A percentile compares a stretch with the other conserved stretches of the same genome.
phyloP scores from a whole-genome alignment of 2,113 vertebrate genomes.

The Rhinoderma darwinii region DNA sequence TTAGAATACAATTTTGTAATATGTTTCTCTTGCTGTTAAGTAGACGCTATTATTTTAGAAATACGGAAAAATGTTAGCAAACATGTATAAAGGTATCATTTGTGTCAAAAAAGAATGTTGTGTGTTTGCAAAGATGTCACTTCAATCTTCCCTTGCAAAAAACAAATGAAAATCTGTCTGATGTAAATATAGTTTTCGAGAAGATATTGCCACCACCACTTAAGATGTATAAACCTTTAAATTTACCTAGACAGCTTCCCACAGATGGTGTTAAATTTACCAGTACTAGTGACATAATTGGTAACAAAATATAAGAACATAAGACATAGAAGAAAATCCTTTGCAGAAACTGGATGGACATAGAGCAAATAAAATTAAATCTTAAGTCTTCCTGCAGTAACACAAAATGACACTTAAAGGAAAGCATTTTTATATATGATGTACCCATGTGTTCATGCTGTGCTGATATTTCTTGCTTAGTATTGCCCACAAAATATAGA shows the following conservation, averaged over 20 bases:
- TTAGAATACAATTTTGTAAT: not conserved
- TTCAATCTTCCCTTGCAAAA: slow-evolving; percentile 41
- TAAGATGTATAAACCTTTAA: slow-evolving; percentile 41
- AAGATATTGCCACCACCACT: slow-evolving; percentile 47
- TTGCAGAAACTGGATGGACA: slow-evolving; percentile 41
- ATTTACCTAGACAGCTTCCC: slow-evolving; percentile 48
- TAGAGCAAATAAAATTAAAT: slow-evolving; percentile 33
- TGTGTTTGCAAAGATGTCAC: slow-evolving; percentile 40
- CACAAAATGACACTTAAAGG: slow-evolving; percentile 20
- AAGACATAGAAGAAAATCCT: not conserved
- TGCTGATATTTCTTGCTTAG: not conserved
- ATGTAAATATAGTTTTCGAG: slow-evolving; percentile 46
- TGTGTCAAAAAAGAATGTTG: slow-evolving; percentile 3
- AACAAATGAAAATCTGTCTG: slow-evolving; percentile 37
- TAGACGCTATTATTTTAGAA: not conserved
- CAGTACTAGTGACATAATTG: slow-evolving; percentile 14
- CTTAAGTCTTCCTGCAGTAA: not conserved
- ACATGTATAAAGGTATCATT: not conserved
- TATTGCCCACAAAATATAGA: not conserved
- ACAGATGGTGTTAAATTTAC: slow-evolving; percentile 22
- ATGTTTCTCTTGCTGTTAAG: not conserved
- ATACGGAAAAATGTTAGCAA: not conserved
- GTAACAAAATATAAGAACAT: slow-evolving; percentile 23
- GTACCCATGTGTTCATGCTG: not conserved
- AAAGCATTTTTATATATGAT: not conserved